Conservation (phyloP, 2,888 invertebrate species). For the Eupithecia dodoneata region DNA sequence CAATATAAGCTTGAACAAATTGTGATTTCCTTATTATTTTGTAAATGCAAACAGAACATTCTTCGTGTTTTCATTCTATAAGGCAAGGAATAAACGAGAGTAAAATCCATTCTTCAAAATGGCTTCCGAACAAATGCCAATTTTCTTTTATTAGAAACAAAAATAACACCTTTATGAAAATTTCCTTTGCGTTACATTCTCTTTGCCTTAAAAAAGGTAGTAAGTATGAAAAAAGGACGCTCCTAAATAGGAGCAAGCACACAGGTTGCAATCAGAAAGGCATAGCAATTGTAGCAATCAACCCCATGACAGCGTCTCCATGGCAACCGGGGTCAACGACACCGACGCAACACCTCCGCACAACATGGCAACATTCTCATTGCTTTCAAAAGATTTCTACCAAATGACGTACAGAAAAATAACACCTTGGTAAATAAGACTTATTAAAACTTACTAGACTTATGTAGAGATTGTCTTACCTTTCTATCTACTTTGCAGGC, state of each 20-base stretch:
- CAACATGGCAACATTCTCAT: slow-evolving; percentile 46
- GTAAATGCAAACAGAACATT: neutral
- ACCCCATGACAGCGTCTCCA: slow-evolving; percentile 67
- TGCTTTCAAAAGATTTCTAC: neutral
- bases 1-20: neutral
- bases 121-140: neutral
- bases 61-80: neutral
- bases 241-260: slow-evolving; percentile 12
- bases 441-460: neutral
- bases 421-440: neutral
- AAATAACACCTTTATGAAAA: slow-evolving; percentile 1
- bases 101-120: neutral
- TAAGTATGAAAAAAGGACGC: neutral
- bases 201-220: neutral
- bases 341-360: slow-evolving; percentile 60
- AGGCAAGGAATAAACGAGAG: neutral
- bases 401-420: neutral
- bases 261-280: slow-evolving; percentile 37
- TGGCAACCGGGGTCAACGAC: slow-evolving; percentile 75
- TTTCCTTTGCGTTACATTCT: neutral
- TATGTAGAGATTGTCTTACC: neutral
- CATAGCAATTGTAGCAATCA: slow-evolving; percentile 59
- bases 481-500: neutral
- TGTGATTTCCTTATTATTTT: neutral
- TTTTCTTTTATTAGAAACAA: neutral